These are phyloP conservation scores for Aspidiotus destructor DNA, from an alignment of 2,888 invertebrate genomes.

Conservation along the genomic window DNA sequence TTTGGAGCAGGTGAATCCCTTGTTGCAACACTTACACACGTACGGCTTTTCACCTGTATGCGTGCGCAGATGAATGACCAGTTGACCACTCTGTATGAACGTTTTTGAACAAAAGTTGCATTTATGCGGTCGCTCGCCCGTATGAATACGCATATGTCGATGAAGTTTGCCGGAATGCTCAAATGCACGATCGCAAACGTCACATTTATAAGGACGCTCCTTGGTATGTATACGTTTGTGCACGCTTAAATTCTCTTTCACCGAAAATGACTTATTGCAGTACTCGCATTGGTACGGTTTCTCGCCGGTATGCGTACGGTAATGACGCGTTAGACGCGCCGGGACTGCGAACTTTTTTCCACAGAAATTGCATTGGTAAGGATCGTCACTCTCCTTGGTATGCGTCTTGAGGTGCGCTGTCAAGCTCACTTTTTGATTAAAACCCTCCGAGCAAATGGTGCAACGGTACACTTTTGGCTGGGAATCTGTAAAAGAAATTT, in stretches of 20 bases:
- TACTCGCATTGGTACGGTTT: conserved; percentile 85
- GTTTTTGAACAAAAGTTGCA: conserved; percentile 80
- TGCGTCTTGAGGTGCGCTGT: conserved; percentile 62
- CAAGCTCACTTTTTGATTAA: conserved; percentile 64
- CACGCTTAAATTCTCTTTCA: conserved; percentile 83
- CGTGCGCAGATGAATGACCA: conserved; percentile 82
- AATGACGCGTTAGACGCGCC: conserved; percentile 72
- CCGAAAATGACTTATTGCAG: conserved; percentile 85
- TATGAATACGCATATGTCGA: conserved; percentile 82
- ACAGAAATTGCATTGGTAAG: conserved; percentile 81
- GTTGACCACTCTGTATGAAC: conserved; percentile 81
- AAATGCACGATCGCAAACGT: conserved; percentile 77
- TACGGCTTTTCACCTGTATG: conserved; percentile 84
- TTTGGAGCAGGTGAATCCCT: conserved; percentile 85
- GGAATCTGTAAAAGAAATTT: conserved; percentile 22
- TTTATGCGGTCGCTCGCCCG: conserved; percentile 80
- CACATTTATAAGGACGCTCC: conserved; percentile 81
- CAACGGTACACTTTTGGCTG: conserved; percentile 42
- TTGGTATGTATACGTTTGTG: conserved; percentile 81
- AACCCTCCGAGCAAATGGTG: conserved; percentile 62
- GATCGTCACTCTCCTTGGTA: conserved; percentile 51
- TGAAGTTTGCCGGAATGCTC: conserved; percentile 85
- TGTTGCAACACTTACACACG: conserved; percentile 67
- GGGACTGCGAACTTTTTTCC: conserved; percentile 85
- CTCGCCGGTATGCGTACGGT: conserved; percentile 82